A percentile compares a stretch with the other conserved stretches of the same genome.
phyloP scores from a whole-genome alignment of 2,888 invertebrate species.

The Drosophila pseudotakahashii region DNA sequence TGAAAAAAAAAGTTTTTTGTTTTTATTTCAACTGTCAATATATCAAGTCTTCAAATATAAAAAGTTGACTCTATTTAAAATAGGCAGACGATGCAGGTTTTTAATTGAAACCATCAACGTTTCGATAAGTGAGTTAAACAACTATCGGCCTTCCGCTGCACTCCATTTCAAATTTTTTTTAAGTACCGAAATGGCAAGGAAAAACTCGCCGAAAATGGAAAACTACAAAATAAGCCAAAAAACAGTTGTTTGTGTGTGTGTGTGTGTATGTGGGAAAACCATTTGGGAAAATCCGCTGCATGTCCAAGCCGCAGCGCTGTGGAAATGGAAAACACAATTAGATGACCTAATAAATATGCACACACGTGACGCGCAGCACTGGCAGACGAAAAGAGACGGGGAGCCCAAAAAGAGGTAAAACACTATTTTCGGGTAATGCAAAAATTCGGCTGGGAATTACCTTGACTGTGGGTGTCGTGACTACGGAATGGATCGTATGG shows the following conservation, averaged over 20 bases:
- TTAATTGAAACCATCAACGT: slow-evolving; percentile 22
- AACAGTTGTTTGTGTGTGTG: slow-evolving; percentile 48
- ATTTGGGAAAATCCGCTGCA: slow-evolving; percentile 65
- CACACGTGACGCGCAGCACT: slow-evolving; percentile 48
- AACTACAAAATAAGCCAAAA: slow-evolving; percentile 7
- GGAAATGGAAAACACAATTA: slow-evolving; percentile 78
- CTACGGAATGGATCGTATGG: slow-evolving; percentile 19
- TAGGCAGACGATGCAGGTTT: not conserved
- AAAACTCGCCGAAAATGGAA: slow-evolving; percentile 20
- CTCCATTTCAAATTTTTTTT: slow-evolving; percentile 30
- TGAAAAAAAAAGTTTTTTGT: too few relatives aligned
- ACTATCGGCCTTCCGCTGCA: slow-evolving; percentile 17
- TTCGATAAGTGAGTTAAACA: slow-evolving; percentile 23
- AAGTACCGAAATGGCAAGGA: slow-evolving; percentile 13
- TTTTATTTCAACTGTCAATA: too few relatives aligned
- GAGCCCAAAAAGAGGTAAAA: slow-evolving; percentile 39
- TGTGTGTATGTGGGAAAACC: slow-evolving; percentile 68
- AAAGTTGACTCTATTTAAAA: not conserved
- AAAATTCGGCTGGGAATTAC: slow-evolving; percentile 75
- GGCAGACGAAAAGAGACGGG: slow-evolving; percentile 25
- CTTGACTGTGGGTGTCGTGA: slow-evolving; percentile 63
- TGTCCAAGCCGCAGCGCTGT: slow-evolving; percentile 49
- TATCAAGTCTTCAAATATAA: not conserved
- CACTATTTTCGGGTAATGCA: slow-evolving; percentile 65
- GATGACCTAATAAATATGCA: slow-evolving; percentile 81